phyloP scores from a whole-genome alignment of 2,888 invertebrate genomes.

The Aphodius granarius region DNA sequence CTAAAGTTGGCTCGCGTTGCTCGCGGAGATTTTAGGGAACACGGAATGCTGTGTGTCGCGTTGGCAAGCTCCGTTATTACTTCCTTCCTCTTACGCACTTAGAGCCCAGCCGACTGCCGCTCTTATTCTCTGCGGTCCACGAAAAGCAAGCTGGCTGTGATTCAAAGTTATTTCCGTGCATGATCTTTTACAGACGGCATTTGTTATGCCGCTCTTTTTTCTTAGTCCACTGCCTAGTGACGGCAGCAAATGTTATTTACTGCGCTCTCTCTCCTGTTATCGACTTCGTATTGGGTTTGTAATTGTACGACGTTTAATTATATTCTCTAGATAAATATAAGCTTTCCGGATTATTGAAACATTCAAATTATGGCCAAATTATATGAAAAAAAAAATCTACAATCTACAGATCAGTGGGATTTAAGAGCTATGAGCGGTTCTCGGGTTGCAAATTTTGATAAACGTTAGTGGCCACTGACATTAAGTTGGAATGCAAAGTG shows the following conservation, averaged over 20 bases:
- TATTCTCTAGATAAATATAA: too few species aligned
- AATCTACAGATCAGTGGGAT: too few species aligned
- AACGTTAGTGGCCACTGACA: too few species aligned
- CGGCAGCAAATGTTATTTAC: not conserved
- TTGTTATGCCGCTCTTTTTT: conserved; percentile 20
- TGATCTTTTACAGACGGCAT: conserved; percentile 30
- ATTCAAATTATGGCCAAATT: too few species aligned
- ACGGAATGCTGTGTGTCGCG: conserved; percentile 23
- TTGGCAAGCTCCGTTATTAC: conserved; percentile 30
- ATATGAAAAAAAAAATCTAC: too few species aligned
- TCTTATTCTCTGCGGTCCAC: conserved; percentile 30
- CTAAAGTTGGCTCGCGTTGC: conserved; percentile 21
- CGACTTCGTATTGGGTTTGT: not conserved
- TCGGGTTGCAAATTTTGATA: too few species aligned
- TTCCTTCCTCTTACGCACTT: conserved; percentile 37
- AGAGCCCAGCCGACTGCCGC: conserved; percentile 25
- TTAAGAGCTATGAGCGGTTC: too few species aligned
- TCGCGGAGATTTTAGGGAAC: conserved; percentile 26
- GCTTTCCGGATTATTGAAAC: too few species aligned
- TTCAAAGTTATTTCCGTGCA: conserved; percentile 32
- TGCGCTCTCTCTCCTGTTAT: not conserved
- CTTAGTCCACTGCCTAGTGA: not conserved
- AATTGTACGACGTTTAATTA: too few species aligned
- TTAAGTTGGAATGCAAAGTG: too few species aligned
- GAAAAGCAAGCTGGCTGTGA: conserved; percentile 27